Evolutionary conservation across 1,140 invertebrate species (phyloP).

Genomic region (Macrobrachium rosenbergii): DNA sequence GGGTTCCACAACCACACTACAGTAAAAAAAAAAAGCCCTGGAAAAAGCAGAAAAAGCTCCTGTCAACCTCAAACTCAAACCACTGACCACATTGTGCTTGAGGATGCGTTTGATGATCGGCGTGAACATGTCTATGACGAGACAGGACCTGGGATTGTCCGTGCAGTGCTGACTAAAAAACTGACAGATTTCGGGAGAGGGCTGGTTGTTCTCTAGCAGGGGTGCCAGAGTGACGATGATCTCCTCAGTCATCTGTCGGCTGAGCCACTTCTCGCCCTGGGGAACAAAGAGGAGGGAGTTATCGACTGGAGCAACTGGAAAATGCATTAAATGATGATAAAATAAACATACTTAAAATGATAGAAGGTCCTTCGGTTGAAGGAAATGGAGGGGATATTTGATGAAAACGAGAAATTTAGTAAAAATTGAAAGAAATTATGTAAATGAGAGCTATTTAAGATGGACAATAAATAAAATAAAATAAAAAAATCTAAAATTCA

Average conservation of each 20-base stretch:
- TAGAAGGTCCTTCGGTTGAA: not conserved
- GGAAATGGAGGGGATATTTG: too few relatives aligned
- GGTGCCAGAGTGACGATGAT: slow-evolving; percentile 75
- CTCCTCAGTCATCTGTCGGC: slow-evolving; percentile 71
- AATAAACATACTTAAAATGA: too few relatives aligned
- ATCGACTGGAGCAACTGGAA: not conserved
- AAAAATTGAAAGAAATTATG: too few relatives aligned
- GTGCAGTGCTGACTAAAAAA: slow-evolving; percentile 76
- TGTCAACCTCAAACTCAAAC: not conserved
- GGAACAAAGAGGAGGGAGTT: not conserved
- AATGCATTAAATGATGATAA: too few relatives aligned
- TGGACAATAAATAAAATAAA: too few relatives aligned
- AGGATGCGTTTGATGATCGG: slow-evolving; percentile 85
- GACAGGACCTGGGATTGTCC: slow-evolving; percentile 75
- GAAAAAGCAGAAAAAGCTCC: not conserved
- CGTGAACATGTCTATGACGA: slow-evolving; percentile 77
- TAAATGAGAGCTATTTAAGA: too few relatives aligned
- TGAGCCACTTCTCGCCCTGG: slow-evolving; percentile 64
- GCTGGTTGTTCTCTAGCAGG: slow-evolving; percentile 76
- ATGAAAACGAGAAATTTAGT: not conserved
- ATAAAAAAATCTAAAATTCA: too few relatives aligned
- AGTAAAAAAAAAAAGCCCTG: too few relatives aligned
- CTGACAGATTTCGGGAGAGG: slow-evolving; percentile 76
- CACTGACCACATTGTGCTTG: slow-evolving; percentile 83
- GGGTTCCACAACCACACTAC: not conserved